A percentile compares a stretch with the other conserved stretches of the same genome.
Conservation (phyloP, 2,797 vertebrate genomes). For the Xenops minutus region DNA sequence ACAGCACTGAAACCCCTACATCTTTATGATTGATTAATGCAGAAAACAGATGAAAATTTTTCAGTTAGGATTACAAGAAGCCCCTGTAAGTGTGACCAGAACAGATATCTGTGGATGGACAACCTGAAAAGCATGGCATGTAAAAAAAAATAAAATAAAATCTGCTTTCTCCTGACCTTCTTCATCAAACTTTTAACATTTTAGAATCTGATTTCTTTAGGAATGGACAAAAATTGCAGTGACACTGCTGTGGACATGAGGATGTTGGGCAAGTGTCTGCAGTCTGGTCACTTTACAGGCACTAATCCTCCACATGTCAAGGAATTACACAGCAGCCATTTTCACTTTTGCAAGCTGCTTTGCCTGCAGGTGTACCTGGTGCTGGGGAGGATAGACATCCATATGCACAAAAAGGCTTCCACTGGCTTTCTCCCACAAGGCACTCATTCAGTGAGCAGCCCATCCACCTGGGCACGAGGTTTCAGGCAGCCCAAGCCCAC, state of each 20-base stretch:
- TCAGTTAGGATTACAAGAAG: not conserved
- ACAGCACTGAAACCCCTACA: not conserved
- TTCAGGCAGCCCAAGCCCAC: not conserved
- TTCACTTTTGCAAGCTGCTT: not conserved
- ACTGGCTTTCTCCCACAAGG: accelerated
- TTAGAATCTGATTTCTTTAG: not conserved
- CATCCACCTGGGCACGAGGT: not conserved
- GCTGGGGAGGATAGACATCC: not conserved
- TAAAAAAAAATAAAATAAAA: not conserved
- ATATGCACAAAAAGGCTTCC: not conserved
- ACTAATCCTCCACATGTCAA: not conserved
- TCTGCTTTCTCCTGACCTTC: not conserved
- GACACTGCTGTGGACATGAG: not conserved
- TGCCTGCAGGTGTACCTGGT: not conserved
- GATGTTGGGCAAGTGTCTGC: accelerated
- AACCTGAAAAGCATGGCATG: not conserved
- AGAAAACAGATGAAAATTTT: not conserved
- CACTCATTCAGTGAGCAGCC: not conserved
- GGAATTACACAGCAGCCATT: not conserved
- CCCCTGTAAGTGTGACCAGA: not conserved
- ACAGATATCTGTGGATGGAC: not conserved
- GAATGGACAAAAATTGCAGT: not conserved
- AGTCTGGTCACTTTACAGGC: not conserved
- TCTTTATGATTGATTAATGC: not conserved
- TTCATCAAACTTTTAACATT: not conserved